Percentiles rank a stretch among this genome's conserved stretches.
Evolutionary conservation across 2,113 vertebrate genomes (phyloP).

Genomic region (Saccopteryx leptura): DNA sequence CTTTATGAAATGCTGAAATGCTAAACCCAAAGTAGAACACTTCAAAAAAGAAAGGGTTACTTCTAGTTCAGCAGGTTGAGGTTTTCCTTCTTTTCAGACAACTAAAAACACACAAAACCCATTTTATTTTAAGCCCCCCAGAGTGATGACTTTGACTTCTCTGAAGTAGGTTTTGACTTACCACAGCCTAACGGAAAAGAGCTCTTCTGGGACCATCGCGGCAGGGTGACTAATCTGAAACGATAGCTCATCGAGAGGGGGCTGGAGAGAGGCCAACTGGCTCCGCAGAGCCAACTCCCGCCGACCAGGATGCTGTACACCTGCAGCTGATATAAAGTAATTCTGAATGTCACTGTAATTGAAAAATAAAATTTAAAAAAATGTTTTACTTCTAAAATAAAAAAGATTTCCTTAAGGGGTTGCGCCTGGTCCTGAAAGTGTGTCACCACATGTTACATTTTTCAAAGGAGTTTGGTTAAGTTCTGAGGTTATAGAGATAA

Average conservation of each 20-base stretch:
- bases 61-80: constrained; percentile 68
- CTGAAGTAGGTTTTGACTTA: constrained; percentile 78
- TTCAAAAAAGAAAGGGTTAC: not conserved
- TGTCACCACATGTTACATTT: not conserved
- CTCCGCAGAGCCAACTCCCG: not conserved
- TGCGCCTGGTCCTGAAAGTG: not conserved
- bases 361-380: not conserved
- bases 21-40: constrained; percentile 8
- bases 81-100: constrained; percentile 70
- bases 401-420: not conserved
- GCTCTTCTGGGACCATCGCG: not conserved
- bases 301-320: not conserved
- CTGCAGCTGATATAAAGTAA: not conserved
- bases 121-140: constrained; percentile 47
- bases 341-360: not conserved
- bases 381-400: not conserved
- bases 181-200: constrained; percentile 72
- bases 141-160: constrained; percentile 62
- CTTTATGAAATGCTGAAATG: constrained; percentile 30
- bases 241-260: not conserved
- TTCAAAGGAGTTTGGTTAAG: not conserved
- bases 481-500: not conserved
- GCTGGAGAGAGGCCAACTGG: no score
- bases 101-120: constrained; percentile 59
- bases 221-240: not conserved